Evolutionary conservation across 2,888 invertebrate genomes (phyloP).

Genomic region (Elmis aenea): DNA sequence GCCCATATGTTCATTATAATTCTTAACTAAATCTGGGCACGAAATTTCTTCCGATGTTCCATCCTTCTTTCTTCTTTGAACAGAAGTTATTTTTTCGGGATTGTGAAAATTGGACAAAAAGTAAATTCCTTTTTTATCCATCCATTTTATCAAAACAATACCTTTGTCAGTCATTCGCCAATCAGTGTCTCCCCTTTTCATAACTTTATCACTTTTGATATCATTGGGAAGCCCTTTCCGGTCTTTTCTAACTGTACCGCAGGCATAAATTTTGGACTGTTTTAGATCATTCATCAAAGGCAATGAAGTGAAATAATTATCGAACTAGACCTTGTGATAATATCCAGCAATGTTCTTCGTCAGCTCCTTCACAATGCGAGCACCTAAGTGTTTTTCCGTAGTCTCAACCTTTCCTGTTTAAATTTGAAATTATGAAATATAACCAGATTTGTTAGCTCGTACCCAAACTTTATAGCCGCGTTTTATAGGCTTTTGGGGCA

Average conservation of each 20-base stretch:
- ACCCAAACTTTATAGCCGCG: constrained; percentile 30
- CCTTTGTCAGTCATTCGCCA: background rate
- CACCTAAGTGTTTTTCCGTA: constrained; percentile 24
- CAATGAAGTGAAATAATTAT: constrained; percentile 28
- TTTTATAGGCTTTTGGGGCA: constrained; percentile 26
- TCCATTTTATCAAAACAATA: constrained; percentile 1
- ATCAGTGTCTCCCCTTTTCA: background rate
- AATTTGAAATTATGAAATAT: constrained; percentile 29
- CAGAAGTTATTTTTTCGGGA: background rate
- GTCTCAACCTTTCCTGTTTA: constrained; percentile 32
- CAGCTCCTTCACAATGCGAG: constrained; percentile 14
- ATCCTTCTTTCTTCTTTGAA: constrained; percentile 16
- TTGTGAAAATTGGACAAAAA: constrained; percentile 5
- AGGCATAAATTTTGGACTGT: constrained; percentile 1
- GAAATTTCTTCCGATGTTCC: constrained; percentile 10
- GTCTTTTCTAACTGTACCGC: constrained; percentile 1
- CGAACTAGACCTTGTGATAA: constrained; percentile 25
- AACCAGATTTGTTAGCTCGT: constrained; percentile 24
- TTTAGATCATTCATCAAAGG: constrained; percentile 17
- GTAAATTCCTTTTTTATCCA: constrained; percentile 6
- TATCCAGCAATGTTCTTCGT: constrained; percentile 10
- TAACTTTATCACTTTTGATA: background rate
- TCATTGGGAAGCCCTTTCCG: background rate
- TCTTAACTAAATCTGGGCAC: constrained; percentile 18
- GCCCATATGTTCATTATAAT: constrained; percentile 22